These are phyloP conservation scores for Drosophila pseudotalamancana DNA, from an alignment of 2,888 invertebrate genomes.

Conservation along the genomic window DNA sequence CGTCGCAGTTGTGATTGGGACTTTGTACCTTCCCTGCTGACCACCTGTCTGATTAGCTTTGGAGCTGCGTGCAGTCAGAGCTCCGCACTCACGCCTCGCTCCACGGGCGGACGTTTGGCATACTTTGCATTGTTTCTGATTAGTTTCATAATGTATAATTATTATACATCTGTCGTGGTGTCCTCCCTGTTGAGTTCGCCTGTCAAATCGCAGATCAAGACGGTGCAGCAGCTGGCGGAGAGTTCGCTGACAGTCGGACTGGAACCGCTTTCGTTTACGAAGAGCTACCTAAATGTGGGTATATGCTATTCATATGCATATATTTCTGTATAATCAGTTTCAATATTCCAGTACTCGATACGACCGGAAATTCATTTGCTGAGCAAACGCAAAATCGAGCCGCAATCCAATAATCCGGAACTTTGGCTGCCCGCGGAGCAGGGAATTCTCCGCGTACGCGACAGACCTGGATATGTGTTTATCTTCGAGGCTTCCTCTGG, in stretches of 20 bases:
- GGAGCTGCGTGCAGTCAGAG: slow-evolving; percentile 85
- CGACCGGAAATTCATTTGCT: slow-evolving; percentile 68
- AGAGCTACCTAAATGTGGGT: slow-evolving; percentile 78
- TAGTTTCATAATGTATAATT: slow-evolving; percentile 86
- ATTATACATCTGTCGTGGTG: slow-evolving; percentile 88
- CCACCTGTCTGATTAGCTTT: slow-evolving; percentile 82
- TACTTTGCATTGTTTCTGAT: slow-evolving; percentile 75
- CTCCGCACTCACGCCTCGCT: slow-evolving; percentile 83
- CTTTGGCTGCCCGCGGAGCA: slow-evolving; percentile 74
- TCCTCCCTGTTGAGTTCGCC: slow-evolving; percentile 87
- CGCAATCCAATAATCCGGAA: slow-evolving; percentile 49
- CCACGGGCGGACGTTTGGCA: slow-evolving; percentile 83
- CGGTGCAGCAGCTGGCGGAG: slow-evolving; percentile 85
- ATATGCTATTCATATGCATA: background rate
- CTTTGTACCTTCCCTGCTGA: slow-evolving; percentile 77
- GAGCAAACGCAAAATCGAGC: slow-evolving; percentile 58
- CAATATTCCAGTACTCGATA: slow-evolving; percentile 47
- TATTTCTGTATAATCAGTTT: background rate
- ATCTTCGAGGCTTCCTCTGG: slow-evolving; percentile 75
- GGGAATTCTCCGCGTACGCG: slow-evolving; percentile 76
- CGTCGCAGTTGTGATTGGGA: slow-evolving; percentile 33
- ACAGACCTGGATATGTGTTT: slow-evolving; percentile 80
- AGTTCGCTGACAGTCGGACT: slow-evolving; percentile 86
- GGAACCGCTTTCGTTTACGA: slow-evolving; percentile 84
- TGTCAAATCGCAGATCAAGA: slow-evolving; percentile 85